Percentiles rank a stretch among this genome's conserved stretches.
These are phyloP conservation scores for Lomographa bimaculata DNA, from an alignment of 2,888 invertebrate genomes.

Conservation along the genomic window DNA sequence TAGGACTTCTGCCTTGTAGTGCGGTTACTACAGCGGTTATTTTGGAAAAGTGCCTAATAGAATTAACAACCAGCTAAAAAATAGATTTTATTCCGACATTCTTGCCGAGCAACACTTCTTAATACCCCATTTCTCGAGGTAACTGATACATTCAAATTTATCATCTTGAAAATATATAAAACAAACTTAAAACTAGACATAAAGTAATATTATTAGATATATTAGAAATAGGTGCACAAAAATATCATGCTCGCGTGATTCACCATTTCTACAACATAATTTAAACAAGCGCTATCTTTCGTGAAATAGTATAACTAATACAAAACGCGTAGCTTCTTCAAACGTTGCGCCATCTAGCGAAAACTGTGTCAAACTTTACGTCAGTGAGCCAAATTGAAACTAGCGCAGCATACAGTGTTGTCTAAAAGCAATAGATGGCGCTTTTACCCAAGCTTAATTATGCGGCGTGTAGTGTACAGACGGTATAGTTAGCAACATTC, in stretches of 20 bases:
- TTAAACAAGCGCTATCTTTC: slow-evolving; percentile 15
- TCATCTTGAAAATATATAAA: slow-evolving; percentile 11
- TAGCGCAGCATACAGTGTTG: slow-evolving; percentile 17
- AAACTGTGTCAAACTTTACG: slow-evolving; percentile 15
- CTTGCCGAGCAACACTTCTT: too few species aligned
- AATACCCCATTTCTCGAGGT: neutral
- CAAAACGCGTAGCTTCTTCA: slow-evolving; percentile 2
- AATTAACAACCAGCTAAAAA: neutral
- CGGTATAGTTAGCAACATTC: slow-evolving; percentile 1
- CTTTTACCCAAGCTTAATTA: slow-evolving; percentile 16
- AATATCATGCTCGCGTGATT: slow-evolving; percentile 17
- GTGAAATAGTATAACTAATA: slow-evolving; percentile 4
- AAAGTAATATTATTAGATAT: slow-evolving; percentile 11
- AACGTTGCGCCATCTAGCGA: slow-evolving; percentile 36
- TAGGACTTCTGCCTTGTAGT: neutral
- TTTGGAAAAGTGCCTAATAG: slow-evolving; percentile 1
- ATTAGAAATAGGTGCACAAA: slow-evolving; percentile 16
- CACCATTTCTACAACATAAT: slow-evolving; percentile 2
- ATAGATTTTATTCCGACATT: too few species aligned
- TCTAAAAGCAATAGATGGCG: slow-evolving; percentile 37
- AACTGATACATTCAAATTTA: slow-evolving; percentile 15
- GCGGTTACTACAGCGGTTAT: neutral
- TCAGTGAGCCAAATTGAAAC: neutral
- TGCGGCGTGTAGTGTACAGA: too few species aligned
- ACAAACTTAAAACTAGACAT: slow-evolving; percentile 13